These are phyloP conservation scores for Heliconius nattereri DNA, from an alignment of 1,140 invertebrate species.

Conservation along the genomic window DNA sequence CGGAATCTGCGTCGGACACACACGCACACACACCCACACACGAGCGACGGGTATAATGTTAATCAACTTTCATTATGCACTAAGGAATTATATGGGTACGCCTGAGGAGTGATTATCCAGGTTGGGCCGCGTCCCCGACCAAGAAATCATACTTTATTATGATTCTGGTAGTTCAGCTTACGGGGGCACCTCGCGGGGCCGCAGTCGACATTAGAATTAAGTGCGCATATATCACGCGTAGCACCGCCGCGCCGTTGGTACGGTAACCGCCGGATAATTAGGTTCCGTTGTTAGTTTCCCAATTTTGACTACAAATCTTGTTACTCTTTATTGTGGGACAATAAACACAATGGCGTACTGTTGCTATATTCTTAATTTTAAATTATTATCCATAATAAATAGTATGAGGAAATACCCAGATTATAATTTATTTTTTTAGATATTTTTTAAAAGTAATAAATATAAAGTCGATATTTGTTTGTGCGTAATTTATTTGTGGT, in stretches of 20 bases:
- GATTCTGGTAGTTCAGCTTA: constrained; percentile 66
- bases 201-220: constrained; percentile 70
- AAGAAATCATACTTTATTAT: constrained; percentile 81
- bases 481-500: no score
- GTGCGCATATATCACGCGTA: constrained; percentile 72
- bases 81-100: constrained; percentile 80
- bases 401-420: no score
- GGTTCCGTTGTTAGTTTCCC: constrained; percentile 55
- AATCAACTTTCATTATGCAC: constrained; percentile 81
- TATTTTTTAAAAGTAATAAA: no score
- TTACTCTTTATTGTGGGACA: constrained; percentile 17
- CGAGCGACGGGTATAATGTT: constrained; percentile 66
- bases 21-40: constrained; percentile 68
- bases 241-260: constrained; percentile 58
- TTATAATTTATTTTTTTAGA: no score
- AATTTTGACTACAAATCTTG: constrained; percentile 21
- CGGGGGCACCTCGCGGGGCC: constrained; percentile 62
- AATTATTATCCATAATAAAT: background rate
- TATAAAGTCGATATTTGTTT: no score
- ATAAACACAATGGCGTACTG: background rate
- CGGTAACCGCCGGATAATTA: constrained; percentile 62
- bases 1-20: constrained; percentile 81
- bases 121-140: constrained; percentile 74
- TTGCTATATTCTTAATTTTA: background rate
- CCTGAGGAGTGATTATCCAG: constrained; percentile 79